Percentiles rank a stretch among this genome's conserved stretches.
Evolutionary conservation across 2,888 invertebrate species (phyloP).

Genomic region (Neuroscelio doddi): DNA sequence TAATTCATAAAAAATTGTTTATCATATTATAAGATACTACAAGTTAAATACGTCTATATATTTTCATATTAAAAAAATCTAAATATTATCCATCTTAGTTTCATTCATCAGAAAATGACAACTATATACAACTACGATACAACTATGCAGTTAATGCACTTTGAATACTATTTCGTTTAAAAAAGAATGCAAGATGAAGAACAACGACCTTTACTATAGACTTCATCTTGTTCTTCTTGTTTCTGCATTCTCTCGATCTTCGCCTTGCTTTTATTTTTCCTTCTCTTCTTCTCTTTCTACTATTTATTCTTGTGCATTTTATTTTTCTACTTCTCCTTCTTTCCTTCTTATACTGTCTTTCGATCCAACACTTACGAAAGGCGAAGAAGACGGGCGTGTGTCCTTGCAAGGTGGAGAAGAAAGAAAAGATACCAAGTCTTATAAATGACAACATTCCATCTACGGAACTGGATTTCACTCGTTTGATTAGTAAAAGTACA

Average conservation of each 20-base stretch:
- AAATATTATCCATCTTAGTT: too few species aligned
- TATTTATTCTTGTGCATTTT: conserved; percentile 46
- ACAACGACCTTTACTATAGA: conserved; percentile 41
- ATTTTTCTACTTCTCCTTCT: conserved; percentile 41
- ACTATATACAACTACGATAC: too few species aligned
- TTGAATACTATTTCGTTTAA: neutral
- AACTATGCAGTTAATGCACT: too few species aligned
- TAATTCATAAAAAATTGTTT: too few species aligned
- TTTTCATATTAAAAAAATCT: too few species aligned
- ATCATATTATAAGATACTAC: too few species aligned
- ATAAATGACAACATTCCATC: conserved; percentile 45
- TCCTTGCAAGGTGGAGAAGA: conserved; percentile 64
- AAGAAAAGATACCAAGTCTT: conserved; percentile 31
- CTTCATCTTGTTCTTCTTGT: conserved; percentile 32
- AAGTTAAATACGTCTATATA: too few species aligned
- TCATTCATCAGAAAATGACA: too few species aligned
- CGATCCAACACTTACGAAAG: conserved; percentile 37
- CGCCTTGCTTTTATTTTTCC: conserved; percentile 37
- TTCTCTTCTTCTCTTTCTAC: conserved; percentile 41
- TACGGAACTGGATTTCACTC: conserved; percentile 43
- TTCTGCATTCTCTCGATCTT: conserved; percentile 43
- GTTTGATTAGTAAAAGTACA: conserved; percentile 28
- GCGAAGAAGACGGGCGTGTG: conserved; percentile 53
- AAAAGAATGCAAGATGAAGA: conserved; percentile 22
- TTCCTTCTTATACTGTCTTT: conserved; percentile 34